phyloP scores from a whole-genome alignment of 2,113 vertebrate genomes.

The Pterocles burchelli region DNA sequence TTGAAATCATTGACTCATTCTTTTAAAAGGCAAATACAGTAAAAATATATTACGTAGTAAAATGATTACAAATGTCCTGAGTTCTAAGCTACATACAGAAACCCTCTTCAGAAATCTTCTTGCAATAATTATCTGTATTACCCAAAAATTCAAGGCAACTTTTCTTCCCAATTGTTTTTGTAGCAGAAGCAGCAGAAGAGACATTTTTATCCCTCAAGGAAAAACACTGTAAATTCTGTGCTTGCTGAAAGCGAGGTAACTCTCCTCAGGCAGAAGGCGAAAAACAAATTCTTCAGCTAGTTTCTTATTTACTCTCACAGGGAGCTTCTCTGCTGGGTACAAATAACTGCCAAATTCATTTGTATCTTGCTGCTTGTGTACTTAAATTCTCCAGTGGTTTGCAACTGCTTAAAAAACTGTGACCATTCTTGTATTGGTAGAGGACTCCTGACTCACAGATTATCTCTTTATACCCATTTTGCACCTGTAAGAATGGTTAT shows the following conservation, averaged over 20 bases:
- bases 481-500: not conserved
- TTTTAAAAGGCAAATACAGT: not conserved
- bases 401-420: not conserved
- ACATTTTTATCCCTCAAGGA: not conserved
- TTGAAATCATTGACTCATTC: not conserved
- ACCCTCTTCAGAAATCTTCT: not conserved
- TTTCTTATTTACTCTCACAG: not conserved
- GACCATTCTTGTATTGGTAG: not conserved
- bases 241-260: not conserved
- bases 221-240: not conserved
- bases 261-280: not conserved
- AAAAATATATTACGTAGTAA: not conserved
- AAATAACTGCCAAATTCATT: not conserved
- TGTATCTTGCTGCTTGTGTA: not conserved
- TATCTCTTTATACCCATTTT: not conserved
- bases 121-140: not conserved
- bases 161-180: not conserved
- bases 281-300: not conserved
- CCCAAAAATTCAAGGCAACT: not conserved
- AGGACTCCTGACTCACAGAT: not conserved
- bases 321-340: not conserved
- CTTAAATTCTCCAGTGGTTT: not conserved
- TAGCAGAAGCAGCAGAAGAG: not conserved
- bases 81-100: not conserved
- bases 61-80: not conserved